Percentiles rank a stretch among this genome's conserved stretches.
Conservation (phyloP, 2,797 vertebrate genomes). For the Onychomys leucogaster region DNA sequence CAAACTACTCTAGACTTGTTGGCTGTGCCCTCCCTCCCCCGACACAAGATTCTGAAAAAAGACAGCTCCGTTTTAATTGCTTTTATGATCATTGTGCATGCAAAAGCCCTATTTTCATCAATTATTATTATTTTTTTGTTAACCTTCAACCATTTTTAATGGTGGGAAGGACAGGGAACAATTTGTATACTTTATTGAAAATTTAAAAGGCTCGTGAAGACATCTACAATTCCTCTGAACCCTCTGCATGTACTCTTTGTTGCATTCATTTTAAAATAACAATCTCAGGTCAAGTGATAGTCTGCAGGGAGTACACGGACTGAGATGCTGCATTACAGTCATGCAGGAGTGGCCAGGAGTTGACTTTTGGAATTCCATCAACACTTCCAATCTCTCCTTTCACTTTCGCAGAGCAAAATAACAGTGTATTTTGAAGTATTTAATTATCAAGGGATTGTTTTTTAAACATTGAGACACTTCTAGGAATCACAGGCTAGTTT, state of each 20-base stretch:
- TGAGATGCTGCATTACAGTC: neutral
- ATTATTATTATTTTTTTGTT: constrained; percentile 58
- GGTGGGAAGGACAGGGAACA: neutral
- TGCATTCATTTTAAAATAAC: constrained; percentile 60
- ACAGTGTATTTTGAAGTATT: constrained; percentile 33
- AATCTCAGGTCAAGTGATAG: constrained; percentile 34
- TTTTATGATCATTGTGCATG: constrained; percentile 15
- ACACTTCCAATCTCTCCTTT: neutral
- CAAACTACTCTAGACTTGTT: neutral
- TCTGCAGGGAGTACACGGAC: neutral
- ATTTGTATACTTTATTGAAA: constrained; percentile 43
- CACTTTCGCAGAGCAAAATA: constrained; percentile 46
- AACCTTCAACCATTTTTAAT: constrained; percentile 31
- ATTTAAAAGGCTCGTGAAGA: constrained; percentile 35
- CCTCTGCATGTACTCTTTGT: constrained; percentile 8
- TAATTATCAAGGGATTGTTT: constrained; percentile 43
- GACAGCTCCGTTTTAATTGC: constrained; percentile 62
- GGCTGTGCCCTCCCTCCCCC: constrained; percentile 31
- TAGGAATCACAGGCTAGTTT: constrained; percentile 33
- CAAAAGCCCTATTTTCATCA: constrained; percentile 30
- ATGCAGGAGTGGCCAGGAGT: neutral
- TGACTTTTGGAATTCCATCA: constrained; percentile 37
- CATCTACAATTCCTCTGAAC: constrained; percentile 43
- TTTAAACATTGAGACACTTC: constrained; percentile 41
- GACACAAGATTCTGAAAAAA: constrained; percentile 57